Percentiles rank a stretch among this genome's conserved stretches.
phyloP scores from a whole-genome alignment of 2,888 invertebrate species.

The Conomelus anceps region DNA sequence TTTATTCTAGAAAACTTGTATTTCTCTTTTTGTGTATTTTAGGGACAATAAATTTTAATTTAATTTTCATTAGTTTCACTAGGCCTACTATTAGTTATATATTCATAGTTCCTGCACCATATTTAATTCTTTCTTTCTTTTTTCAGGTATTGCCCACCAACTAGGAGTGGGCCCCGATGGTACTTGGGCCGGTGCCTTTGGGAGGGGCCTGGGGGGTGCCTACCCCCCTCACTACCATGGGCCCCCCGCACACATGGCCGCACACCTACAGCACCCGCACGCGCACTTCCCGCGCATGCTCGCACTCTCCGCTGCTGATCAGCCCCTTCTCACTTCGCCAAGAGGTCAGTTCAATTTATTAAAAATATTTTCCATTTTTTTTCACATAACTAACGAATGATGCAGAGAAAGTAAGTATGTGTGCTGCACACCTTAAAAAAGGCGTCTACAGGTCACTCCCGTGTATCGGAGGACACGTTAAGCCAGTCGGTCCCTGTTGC shows the following conservation, averaged over 20 bases:
- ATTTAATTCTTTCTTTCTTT: neutral
- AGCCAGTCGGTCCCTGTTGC: too few species aligned
- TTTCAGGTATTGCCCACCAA: slow-evolving; percentile 64
- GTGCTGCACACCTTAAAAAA: too few species aligned
- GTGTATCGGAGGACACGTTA: too few species aligned
- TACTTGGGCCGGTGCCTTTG: slow-evolving; percentile 29
- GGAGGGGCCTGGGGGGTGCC: slow-evolving; percentile 25
- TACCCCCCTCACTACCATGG: slow-evolving; percentile 33
- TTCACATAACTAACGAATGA: neutral
- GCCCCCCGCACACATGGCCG: slow-evolving; percentile 31
- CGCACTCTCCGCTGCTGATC: slow-evolving; percentile 26
- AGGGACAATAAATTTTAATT: too few species aligned
- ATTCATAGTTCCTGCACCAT: too few species aligned
- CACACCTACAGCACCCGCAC: slow-evolving; percentile 28
- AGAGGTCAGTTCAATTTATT: slow-evolving; percentile 14
- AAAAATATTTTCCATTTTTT: too few species aligned
- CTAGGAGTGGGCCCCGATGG: slow-evolving; percentile 38
- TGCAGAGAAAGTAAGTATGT: too few species aligned
- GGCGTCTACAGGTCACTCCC: too few species aligned
- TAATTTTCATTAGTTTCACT: too few species aligned
- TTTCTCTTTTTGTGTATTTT: too few species aligned
- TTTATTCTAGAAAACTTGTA: too few species aligned
- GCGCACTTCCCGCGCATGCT: slow-evolving; percentile 32
- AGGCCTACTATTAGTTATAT: too few species aligned
- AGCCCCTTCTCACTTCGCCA: slow-evolving; percentile 11